A percentile compares a stretch with the other conserved stretches of the same genome.
Evolutionary conservation across 2,888 invertebrate species (phyloP).

Genomic region (Pristionchus maxplancki): DNA sequence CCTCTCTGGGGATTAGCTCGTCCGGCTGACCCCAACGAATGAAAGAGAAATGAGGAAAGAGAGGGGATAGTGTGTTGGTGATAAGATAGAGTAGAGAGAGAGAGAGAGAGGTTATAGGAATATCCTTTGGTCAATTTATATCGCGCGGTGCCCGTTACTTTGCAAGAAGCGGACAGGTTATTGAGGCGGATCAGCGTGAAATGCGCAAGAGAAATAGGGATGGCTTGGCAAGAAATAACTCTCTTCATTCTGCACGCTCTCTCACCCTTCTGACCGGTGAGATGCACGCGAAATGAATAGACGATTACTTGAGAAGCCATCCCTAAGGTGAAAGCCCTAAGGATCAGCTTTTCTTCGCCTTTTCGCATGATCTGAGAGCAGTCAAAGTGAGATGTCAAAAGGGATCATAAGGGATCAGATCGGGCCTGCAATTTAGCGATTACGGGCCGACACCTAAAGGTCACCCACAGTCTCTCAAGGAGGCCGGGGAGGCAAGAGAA

Average conservation of each 20-base stretch:
- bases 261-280: no score
- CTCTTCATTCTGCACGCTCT: no score
- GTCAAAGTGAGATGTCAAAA: not conserved
- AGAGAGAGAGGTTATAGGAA: slow-evolving; percentile 3
- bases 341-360: not conserved
- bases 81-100: not conserved
- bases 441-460: slow-evolving; percentile 17
- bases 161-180: not conserved
- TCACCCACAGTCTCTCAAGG: slow-evolving; percentile 17
- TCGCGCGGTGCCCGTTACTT: not conserved
- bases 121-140: not conserved
- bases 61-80: not conserved
- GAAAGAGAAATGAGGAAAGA: slow-evolving; percentile 33
- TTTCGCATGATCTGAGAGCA: not conserved
- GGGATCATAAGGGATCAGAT: not conserved
- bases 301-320: no score
- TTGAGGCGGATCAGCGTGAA: not conserved
- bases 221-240: no score
- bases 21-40: not conserved
- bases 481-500: not conserved
- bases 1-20: not conserved
- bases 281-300: no score
- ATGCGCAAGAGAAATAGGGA: not conserved
- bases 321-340: no score
- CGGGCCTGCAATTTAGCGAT: slow-evolving; percentile 12